phyloP scores from a whole-genome alignment of 2,888 invertebrate species.

The Deroplatys truncata region DNA sequence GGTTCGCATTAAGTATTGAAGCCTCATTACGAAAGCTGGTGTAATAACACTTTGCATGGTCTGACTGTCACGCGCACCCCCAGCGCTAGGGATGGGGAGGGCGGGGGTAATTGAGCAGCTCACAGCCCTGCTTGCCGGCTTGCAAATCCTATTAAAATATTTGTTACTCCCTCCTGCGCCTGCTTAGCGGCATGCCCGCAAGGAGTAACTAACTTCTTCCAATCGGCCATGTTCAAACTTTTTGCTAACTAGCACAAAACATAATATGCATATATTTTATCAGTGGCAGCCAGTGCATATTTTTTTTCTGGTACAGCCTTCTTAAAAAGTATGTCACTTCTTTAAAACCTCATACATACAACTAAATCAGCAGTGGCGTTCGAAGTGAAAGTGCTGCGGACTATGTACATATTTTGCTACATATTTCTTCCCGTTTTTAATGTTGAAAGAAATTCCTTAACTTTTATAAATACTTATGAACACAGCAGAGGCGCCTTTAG shows the following conservation, averaged over 20 bases:
- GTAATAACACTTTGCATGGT: slow-evolving; percentile 11
- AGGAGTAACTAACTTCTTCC: not conserved
- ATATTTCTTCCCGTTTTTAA: too few species aligned
- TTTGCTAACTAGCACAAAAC: not conserved
- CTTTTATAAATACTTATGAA: too few species aligned
- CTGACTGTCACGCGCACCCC: not conserved
- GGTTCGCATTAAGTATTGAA: slow-evolving; percentile 21
- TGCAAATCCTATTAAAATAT: slow-evolving; percentile 31
- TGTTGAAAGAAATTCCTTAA: too few species aligned
- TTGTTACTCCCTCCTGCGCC: slow-evolving; percentile 15
- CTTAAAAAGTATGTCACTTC: too few species aligned
- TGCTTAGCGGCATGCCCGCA: not conserved
- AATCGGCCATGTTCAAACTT: not conserved
- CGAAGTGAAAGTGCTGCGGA: too few species aligned
- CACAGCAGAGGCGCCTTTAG: too few species aligned
- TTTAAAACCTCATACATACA: too few species aligned
- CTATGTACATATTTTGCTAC: too few species aligned
- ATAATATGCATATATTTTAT: too few species aligned
- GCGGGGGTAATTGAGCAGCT: slow-evolving; percentile 26
- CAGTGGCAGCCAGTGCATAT: too few species aligned
- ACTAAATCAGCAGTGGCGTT: too few species aligned
- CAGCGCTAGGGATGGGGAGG: not conserved
- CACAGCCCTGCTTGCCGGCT: slow-evolving; percentile 17
- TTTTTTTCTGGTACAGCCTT: too few species aligned
- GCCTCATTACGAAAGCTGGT: slow-evolving; percentile 17